These are phyloP conservation scores for Eristalinus sepulchralis DNA, from an alignment of 2,888 invertebrate genomes.

Conservation along the genomic window DNA sequence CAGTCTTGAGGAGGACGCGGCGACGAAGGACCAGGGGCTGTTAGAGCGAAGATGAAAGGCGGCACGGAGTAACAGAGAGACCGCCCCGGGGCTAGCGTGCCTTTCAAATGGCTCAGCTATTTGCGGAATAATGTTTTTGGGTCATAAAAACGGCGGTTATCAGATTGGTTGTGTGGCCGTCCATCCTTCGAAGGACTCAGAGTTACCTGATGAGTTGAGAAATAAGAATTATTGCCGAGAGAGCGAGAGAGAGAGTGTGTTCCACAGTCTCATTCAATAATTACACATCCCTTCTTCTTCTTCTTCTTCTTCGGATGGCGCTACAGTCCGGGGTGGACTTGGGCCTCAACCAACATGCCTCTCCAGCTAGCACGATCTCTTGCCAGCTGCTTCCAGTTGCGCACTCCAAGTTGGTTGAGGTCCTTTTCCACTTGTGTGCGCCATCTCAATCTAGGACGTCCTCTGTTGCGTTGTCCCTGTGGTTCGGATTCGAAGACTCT, in stretches of 20 bases:
- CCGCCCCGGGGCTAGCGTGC: slow-evolving; percentile 23
- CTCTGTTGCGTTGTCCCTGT: no score
- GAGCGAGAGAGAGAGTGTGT: background rate
- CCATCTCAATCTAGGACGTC: no score
- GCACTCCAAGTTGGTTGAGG: no score
- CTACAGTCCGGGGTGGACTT: no score
- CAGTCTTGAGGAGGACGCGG: background rate
- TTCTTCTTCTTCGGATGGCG: no score
- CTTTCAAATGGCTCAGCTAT: slow-evolving; percentile 36
- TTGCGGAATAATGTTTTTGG: slow-evolving; percentile 51
- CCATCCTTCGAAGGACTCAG: background rate
- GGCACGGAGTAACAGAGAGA: background rate
- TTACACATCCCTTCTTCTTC: slow-evolving; percentile 45
- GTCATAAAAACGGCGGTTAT: slow-evolving; percentile 46
- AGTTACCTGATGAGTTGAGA: slow-evolving; percentile 54
- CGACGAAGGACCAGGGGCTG: background rate
- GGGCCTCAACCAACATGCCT: no score
- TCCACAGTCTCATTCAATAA: slow-evolving; percentile 13
- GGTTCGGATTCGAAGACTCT: no score
- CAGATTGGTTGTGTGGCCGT: slow-evolving; percentile 7
- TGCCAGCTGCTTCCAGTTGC: no score
- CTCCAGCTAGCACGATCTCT: no score
- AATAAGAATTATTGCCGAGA: slow-evolving; percentile 27
- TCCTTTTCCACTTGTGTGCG: no score
- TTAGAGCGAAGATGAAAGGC: slow-evolving; percentile 4